A percentile compares a stretch with the other conserved stretches of the same genome.
phyloP scores from a whole-genome alignment of 2,113 vertebrate genomes.

The Anoplopoma fimbria region DNA sequence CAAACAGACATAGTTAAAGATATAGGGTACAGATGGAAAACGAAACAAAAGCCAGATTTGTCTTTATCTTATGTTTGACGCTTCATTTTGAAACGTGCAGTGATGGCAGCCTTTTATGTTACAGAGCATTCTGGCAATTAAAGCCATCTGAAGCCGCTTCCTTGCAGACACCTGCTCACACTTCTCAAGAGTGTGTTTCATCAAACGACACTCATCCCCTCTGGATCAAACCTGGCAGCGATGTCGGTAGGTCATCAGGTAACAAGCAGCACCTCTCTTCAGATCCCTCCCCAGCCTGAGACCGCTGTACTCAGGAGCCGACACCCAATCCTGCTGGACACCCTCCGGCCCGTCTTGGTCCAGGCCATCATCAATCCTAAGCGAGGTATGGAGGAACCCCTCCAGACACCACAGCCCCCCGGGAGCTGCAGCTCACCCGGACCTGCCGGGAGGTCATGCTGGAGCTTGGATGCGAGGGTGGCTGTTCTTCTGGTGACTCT shows the following conservation, averaged over 20 bases:
- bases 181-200: background rate
- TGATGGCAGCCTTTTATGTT: conserved; percentile 25
- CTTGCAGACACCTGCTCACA: no score
- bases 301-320: background rate
- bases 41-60: background rate
- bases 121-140: conserved; percentile 11
- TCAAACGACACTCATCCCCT: background rate
- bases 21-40: background rate
- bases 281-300: conserved; percentile 39
- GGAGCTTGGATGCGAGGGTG: conserved; percentile 69
- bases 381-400: conserved; percentile 37
- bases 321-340: conserved; percentile 17
- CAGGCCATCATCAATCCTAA: conserved; percentile 45
- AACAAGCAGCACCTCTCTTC: conserved; percentile 43
- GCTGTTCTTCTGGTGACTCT: conserved; percentile 72
- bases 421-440: conserved; percentile 56
- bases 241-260: conserved; percentile 58
- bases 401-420: conserved; percentile 51
- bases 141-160: background rate
- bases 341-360: conserved; percentile 5
- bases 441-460: conserved; percentile 56
- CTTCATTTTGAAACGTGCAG: background rate
- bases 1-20: no score
- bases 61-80: background rate
- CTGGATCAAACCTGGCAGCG: conserved; percentile 10